phyloP scores from a whole-genome alignment of 2,888 invertebrate species.

The Phortica magna region DNA sequence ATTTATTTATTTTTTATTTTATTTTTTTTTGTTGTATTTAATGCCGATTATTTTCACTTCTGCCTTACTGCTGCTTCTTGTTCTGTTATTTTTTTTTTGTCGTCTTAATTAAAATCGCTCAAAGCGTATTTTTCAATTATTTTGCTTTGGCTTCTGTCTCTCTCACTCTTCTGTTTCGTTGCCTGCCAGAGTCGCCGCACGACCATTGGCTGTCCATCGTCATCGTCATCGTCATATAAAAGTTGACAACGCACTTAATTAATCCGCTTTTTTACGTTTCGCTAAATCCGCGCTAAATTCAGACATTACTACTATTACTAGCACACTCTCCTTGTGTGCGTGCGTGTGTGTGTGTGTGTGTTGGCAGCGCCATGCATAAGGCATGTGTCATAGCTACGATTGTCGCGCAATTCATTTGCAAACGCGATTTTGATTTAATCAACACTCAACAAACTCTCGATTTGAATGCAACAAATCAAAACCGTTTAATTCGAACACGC shows the following conservation, averaged over 20 bases:
- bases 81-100: background rate
- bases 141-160: no score
- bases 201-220: background rate
- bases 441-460: constrained; percentile 48
- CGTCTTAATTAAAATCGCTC: background rate
- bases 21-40: no score
- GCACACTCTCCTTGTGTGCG: background rate
- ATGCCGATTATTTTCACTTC: no score
- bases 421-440: constrained; percentile 69
- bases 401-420: constrained; percentile 23
- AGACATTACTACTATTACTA: background rate
- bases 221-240: constrained; percentile 44
- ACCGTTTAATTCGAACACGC: background rate
- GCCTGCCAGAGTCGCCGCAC: background rate
- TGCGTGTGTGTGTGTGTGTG: background rate
- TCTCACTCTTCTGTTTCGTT: background rate
- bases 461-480: constrained; percentile 59
- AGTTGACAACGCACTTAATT: constrained; percentile 68
- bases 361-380: constrained; percentile 41
- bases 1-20: no score
- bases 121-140: background rate
- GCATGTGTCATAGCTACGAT: constrained; percentile 23
- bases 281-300: constrained; percentile 51
- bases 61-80: background rate
- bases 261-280: constrained; percentile 67